Evolutionary conservation across 1,140 invertebrate genomes (phyloP), one percentile per base, ranked within the genome.

Genomic region (Habropoda laboriosa): DNA sequence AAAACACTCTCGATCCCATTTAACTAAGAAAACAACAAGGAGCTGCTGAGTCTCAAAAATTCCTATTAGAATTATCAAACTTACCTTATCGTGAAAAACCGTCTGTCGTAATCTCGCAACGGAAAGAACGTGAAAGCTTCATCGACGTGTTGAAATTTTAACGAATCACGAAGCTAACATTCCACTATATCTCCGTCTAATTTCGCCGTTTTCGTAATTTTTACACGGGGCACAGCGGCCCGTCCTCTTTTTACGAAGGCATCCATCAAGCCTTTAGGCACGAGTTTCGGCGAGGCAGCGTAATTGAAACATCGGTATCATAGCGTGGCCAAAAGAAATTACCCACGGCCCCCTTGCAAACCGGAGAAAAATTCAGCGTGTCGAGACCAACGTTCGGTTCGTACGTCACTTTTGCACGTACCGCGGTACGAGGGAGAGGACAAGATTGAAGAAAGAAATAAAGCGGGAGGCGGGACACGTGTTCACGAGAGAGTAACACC

Each of bases 401-500:
- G 66, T 71, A 82, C 53, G 63, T 61, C 40, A 76, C 71, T 71
- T 77, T 81, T 77, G 73, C 72, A 76, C 72, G 71, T 83, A 71
- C 57, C 57, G 45, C 49, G 13, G 51, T 6, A n/a, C 32, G 71
- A 49, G 30, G n/a, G 18, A 45, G 38, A 61, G 66, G 42, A 68
- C 27, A 42, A n/a, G 57, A 45, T 30, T 57, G 70, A 77, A 42
- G 63, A 58, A 67, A 63, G 64, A 40, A 58, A 16, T 32, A 63
- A 61, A 47, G 18, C 47, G 21, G 74, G 47, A 68, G 42, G 55
- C 67, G 71, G 72, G 73, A 90, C 85, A 90, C 83, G 86, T 87
- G 87, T 90, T 86, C 70, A 80, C 80, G 81, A 88, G 83, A 89
- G 87, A 89, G 87, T 89, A 90, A 90, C 87, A 88, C 77, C 81